phyloP scores from a whole-genome alignment of 2,888 invertebrate genomes.

The Erannis defoliaria region DNA sequence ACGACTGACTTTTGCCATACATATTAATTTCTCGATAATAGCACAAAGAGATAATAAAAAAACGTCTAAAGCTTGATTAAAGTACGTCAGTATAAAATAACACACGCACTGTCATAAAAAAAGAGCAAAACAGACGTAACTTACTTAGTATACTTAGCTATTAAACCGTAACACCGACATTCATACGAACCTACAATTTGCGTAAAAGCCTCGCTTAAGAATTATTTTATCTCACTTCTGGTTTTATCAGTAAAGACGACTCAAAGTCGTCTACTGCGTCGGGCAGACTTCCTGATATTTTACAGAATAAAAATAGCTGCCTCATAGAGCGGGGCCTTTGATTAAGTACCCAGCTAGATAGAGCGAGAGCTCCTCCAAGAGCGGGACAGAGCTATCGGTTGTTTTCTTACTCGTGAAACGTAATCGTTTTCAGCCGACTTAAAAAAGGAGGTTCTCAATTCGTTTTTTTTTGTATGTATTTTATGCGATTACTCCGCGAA shows the following conservation, averaged over 20 bases:
- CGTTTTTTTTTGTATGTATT: no score
- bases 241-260: conserved; percentile 20
- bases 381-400: no score
- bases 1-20: background rate
- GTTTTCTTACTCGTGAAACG: no score
- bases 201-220: conserved; percentile 30
- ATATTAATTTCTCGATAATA: background rate
- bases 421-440: no score
- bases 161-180: conserved; percentile 27
- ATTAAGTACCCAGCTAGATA: no score
- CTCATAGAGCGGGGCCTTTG: no score
- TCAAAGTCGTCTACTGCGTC: conserved; percentile 9
- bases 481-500: no score
- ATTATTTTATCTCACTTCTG: conserved; percentile 32
- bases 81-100: background rate
- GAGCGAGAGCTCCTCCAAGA: no score
- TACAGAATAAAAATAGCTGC: no score
- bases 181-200: conserved; percentile 27
- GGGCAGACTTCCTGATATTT: no score
- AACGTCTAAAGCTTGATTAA: conserved; percentile 1
- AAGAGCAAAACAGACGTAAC: conserved; percentile 17
- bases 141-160: conserved; percentile 21
- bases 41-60: background rate
- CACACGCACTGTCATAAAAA: conserved; percentile 10
- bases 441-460: no score